Evolutionary conservation across 1,140 invertebrate genomes (phyloP), one percentile per base, ranked within the genome.

Genomic region (Zaprionus gabonicus): DNA sequence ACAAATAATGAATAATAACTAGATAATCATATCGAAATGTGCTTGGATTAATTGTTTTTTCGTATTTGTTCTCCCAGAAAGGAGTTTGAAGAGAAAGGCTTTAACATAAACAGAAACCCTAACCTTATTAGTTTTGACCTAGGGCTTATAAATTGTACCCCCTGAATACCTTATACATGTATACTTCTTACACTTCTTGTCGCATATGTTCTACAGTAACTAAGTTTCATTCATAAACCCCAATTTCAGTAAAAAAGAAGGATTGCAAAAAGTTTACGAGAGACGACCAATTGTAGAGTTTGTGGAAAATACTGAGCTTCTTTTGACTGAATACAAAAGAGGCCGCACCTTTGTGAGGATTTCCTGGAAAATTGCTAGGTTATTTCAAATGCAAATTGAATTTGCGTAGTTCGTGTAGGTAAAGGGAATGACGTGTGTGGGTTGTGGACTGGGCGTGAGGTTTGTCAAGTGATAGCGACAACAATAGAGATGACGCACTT

Each of bases 381-480:
- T 59, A 67, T 88, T 81, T 63, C 63, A 67, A 87, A 88, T 87
- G 75, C 71, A 88, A 87, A 87, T 76, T 81, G 76, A 88, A 90
- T 90, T 84, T 88, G 66, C 55, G 51, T 51, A 63, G 62, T 36
- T 56, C 56, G 23, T 27, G 34, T 55, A 2, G 13, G 6, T 46
- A 12, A 0, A 10, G 55, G 1, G 10, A 23, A 17, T 23, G 41
- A 13, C 2, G 44, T 12, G 44, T 12, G 13, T 46, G 41, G 41
- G 41, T 20, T 34, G 31, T 34, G 31, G 9, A 46, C n/a, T 4
- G 41, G 3, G 12, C 6, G 49, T n/a, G 31, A 34, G 12, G 23
- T 28, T 38, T 20, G 15, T 38, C 25, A 53, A 60, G 13, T 60
- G 68, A 71, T 60, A 76, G 55, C 68, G 59, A 58, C 67, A 71